Conservation (phyloP, 2,113 vertebrate genomes). For the Scomber japonicus region DNA sequence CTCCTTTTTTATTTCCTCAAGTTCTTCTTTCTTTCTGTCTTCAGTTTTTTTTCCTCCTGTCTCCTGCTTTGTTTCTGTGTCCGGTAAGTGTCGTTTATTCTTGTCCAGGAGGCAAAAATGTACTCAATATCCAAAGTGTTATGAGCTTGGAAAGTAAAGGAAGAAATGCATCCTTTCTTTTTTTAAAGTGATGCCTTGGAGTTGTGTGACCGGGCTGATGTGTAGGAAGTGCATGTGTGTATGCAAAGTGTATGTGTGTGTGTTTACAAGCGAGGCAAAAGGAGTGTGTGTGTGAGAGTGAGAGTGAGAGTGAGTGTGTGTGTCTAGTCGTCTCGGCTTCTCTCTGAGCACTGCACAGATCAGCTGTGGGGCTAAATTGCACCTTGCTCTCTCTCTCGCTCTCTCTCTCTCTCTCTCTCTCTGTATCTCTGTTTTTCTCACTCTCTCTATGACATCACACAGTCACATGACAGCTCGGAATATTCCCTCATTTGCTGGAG, state of each 20-base stretch:
- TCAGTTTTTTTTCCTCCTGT: constrained; percentile 69
- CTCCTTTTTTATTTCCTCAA: constrained; percentile 38
- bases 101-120: constrained; percentile 57
- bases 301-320: constrained; percentile 48
- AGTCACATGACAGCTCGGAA: constrained; percentile 72
- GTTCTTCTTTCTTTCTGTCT: constrained; percentile 69
- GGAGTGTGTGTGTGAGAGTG: constrained; percentile 41
- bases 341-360: constrained; percentile 79
- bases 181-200: constrained; percentile 36
- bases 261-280: constrained; percentile 53
- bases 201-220: constrained; percentile 30
- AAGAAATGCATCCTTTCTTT: constrained; percentile 45
- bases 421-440: constrained; percentile 43
- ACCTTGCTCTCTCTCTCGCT: constrained; percentile 75
- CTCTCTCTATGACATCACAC: constrained; percentile 81
- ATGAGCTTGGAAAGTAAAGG: constrained; percentile 53
- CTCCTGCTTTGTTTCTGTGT: constrained; percentile 30
- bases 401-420: constrained; percentile 58
- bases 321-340: constrained; percentile 73
- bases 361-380: constrained; percentile 84
- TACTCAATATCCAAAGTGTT: constrained; percentile 62
- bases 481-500: constrained; percentile 80
- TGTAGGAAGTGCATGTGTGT: constrained; percentile 22
- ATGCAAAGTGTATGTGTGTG: constrained; percentile 29
- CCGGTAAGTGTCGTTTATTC: constrained; percentile 37